phyloP scores from a whole-genome alignment of 2,113 vertebrate genomes.

The Oryzias javanicus region DNA sequence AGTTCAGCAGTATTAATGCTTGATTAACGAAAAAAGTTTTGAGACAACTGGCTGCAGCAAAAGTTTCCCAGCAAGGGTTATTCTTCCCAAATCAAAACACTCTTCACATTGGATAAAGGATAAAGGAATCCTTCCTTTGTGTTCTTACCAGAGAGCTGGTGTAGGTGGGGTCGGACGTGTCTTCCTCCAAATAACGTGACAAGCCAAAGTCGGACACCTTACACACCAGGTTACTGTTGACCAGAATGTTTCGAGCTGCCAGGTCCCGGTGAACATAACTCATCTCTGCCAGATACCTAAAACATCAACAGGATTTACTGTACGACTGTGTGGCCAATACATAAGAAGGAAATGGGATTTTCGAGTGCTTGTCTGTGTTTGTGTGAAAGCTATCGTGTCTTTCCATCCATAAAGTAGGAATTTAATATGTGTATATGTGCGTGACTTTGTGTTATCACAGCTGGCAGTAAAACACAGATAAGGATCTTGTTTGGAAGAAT shows the following conservation, averaged over 20 bases:
- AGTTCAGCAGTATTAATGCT: too few species aligned
- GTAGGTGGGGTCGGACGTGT: conserved; percentile 93
- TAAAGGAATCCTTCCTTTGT: too few species aligned
- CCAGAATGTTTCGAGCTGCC: conserved; percentile 95
- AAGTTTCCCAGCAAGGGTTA: too few species aligned
- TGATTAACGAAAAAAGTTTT: too few species aligned
- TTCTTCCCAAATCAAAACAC: too few species aligned
- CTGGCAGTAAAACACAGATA: conserved; percentile 38
- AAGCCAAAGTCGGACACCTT: conserved; percentile 97
- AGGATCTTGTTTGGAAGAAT: conserved; percentile 13
- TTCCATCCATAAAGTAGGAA: conserved; percentile 36
- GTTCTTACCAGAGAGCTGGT: conserved; percentile 81
- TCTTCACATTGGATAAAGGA: too few species aligned
- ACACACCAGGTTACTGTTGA: conserved; percentile 95
- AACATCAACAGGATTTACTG: conserved; percentile 43
- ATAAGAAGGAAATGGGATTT: conserved; percentile 44
- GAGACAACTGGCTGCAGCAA: too few species aligned
- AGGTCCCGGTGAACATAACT: conserved; percentile 96
- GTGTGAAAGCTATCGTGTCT: conserved; percentile 15
- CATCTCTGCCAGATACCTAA: conserved; percentile 92
- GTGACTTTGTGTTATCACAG: conserved; percentile 30
- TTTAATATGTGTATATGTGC: conserved; percentile 40
- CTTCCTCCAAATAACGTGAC: conserved; percentile 94
- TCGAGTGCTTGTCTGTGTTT: conserved; percentile 1
- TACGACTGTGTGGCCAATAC: conserved; percentile 43